phyloP scores from a whole-genome alignment of 2,113 vertebrate species.

The Garra rufa region DNA sequence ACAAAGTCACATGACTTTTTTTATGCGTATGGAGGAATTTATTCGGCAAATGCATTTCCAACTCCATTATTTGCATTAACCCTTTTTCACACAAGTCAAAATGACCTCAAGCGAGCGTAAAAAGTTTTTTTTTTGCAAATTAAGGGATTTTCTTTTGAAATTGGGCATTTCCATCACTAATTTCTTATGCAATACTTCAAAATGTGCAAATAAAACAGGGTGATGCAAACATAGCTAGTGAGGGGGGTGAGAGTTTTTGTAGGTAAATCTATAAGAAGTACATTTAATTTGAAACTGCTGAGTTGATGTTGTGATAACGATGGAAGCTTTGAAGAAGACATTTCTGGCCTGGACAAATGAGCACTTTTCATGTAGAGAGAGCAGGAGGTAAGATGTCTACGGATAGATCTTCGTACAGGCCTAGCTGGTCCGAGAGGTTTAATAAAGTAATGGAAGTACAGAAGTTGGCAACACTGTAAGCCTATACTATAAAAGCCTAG shows the following conservation, averaged over 20 bases:
- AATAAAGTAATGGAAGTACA: not conserved
- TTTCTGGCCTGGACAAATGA: not conserved
- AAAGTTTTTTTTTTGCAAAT: too few species aligned
- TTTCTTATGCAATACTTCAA: too few species aligned
- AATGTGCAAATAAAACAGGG: too few species aligned
- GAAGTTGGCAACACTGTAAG: not conserved
- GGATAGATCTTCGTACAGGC: not conserved
- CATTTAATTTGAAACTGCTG: not conserved
- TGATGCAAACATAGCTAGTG: not conserved
- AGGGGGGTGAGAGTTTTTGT: not conserved
- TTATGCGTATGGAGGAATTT: too few species aligned
- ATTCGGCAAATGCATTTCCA: too few species aligned
- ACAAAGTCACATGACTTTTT: too few species aligned
- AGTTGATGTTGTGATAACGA: not conserved
- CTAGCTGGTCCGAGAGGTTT: not conserved
- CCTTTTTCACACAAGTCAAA: too few species aligned
- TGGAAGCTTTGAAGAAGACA: not conserved
- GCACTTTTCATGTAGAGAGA: not conserved
- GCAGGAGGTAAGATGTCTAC: not conserved
- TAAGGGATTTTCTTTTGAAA: too few species aligned
- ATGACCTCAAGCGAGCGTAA: too few species aligned
- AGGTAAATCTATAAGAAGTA: too few species aligned
- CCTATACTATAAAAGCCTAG: not conserved
- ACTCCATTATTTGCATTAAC: too few species aligned
- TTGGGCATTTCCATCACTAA: too few species aligned